Conservation (phyloP, 2,113 vertebrate species). For the Phoxinus phoxinus region DNA sequence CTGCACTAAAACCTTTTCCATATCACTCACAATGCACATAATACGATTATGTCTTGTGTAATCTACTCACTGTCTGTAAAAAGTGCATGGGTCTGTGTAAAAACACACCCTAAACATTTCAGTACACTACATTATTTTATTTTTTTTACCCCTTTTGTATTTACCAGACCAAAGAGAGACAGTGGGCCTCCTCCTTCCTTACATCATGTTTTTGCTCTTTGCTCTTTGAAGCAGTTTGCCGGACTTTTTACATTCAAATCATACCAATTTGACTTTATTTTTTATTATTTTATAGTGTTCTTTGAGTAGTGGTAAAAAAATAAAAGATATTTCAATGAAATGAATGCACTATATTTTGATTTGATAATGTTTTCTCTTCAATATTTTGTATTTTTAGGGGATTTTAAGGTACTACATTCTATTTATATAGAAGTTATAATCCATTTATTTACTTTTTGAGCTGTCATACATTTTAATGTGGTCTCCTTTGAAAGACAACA, state of each 20-base stretch:
- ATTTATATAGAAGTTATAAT: too few species aligned
- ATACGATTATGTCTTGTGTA: conserved; percentile 27
- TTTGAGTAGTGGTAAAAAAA: too few species aligned
- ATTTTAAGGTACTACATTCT: too few species aligned
- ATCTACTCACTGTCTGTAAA: background rate
- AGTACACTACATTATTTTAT: background rate
- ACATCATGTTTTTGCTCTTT: background rate
- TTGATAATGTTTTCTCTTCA: too few species aligned
- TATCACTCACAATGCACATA: conserved; percentile 7
- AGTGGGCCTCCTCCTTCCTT: background rate
- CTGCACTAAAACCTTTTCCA: conserved; percentile 18
- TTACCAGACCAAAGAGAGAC: background rate
- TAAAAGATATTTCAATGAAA: too few species aligned
- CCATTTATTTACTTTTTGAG: too few species aligned
- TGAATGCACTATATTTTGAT: too few species aligned
- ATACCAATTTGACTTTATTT: background rate
- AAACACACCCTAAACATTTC: conserved; percentile 29
- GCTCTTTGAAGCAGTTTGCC: background rate
- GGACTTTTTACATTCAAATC: background rate
- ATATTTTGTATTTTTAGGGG: too few species aligned
- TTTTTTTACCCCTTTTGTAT: background rate
- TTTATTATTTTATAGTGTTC: too few species aligned
- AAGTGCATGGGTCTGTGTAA: conserved; percentile 26
- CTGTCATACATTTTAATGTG: too few species aligned
- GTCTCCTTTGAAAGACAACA: too few species aligned